Conservation (phyloP, 2,888 invertebrate genomes). For the Metopia argyrocephala region DNA sequence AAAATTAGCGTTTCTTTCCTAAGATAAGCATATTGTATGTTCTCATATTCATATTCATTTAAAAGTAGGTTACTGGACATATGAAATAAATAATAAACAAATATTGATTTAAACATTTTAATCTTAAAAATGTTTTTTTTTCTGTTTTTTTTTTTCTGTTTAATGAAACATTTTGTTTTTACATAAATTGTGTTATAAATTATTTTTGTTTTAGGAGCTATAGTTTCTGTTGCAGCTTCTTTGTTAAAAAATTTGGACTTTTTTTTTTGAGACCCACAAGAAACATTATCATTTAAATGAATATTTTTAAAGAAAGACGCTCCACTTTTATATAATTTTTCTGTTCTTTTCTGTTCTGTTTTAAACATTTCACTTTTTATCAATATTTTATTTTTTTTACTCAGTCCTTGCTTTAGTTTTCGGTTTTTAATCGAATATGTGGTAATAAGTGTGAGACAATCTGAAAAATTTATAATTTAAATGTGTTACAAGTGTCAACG, state of each 20-base stretch:
- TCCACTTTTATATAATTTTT: slow-evolving; percentile 43
- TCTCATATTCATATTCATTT: too few relatives aligned
- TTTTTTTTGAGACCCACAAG: slow-evolving; percentile 38
- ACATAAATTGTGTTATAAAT: slow-evolving; percentile 59
- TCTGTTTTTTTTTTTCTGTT: slow-evolving; percentile 36
- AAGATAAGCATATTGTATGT: too few relatives aligned
- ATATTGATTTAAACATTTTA: too few relatives aligned
- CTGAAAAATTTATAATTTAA: slow-evolving; percentile 65
- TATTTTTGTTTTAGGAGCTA: slow-evolving; percentile 23
- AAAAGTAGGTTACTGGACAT: too few relatives aligned
- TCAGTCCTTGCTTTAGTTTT: slow-evolving; percentile 37
- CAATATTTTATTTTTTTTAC: not conserved
- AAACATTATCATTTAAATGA: slow-evolving; percentile 53
- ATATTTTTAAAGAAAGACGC: slow-evolving; percentile 32
- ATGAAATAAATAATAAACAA: too few relatives aligned
- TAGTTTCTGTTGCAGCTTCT: slow-evolving; percentile 5
- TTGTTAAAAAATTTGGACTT: not conserved
- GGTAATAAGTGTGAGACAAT: slow-evolving; percentile 58
- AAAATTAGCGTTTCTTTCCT: slow-evolving; percentile 1
- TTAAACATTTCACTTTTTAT: not conserved
- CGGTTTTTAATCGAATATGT: slow-evolving; percentile 39
- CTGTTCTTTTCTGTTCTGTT: not conserved
- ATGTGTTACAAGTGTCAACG: slow-evolving; percentile 66
- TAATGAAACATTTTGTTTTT: slow-evolving; percentile 49
- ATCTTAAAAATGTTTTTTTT: too few relatives aligned